Percentiles rank a stretch among this genome's conserved stretches.
Conservation (phyloP, 2,797 vertebrate genomes). For the Chiropotes sagulatus region DNA sequence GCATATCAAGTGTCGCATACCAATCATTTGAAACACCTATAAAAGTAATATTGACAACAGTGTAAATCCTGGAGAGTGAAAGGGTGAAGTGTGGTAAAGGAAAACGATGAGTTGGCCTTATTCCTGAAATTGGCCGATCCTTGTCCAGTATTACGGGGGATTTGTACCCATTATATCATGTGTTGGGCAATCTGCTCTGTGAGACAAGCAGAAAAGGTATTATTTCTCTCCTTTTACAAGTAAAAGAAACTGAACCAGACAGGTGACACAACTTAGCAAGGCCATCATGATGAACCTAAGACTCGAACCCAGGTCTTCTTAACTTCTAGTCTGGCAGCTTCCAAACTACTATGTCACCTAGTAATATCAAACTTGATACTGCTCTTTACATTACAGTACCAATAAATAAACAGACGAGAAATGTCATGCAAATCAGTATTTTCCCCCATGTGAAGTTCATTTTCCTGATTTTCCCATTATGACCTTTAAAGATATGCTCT, state of each 20-base stretch:
- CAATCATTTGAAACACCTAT: slow-evolving; percentile 92
- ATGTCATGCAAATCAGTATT: background rate
- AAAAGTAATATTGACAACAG: slow-evolving; percentile 69
- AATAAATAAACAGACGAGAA: background rate
- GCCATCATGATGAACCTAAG: background rate
- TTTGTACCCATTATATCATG: background rate
- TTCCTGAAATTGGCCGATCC: background rate
- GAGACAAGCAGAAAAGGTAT: background rate
- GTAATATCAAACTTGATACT: background rate
- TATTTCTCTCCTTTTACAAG: slow-evolving; percentile 25
- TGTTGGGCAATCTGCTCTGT: background rate
- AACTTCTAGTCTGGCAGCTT: background rate
- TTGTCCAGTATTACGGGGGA: slow-evolving; percentile 25
- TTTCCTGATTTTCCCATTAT: background rate
- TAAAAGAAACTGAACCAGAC: background rate
- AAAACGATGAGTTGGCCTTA: background rate
- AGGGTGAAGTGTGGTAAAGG: background rate
- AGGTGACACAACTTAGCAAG: background rate
- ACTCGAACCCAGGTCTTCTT: slow-evolving; percentile 6
- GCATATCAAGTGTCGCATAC: slow-evolving; percentile 95
- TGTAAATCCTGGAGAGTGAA: slow-evolving; percentile 27
- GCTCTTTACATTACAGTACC: slow-evolving; percentile 7
- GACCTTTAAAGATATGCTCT: background rate
- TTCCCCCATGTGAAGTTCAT: background rate
- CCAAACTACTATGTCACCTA: background rate